Evolutionary conservation across 2,888 invertebrate genomes (phyloP).

Genomic region (Parascotia fuliginaria): DNA sequence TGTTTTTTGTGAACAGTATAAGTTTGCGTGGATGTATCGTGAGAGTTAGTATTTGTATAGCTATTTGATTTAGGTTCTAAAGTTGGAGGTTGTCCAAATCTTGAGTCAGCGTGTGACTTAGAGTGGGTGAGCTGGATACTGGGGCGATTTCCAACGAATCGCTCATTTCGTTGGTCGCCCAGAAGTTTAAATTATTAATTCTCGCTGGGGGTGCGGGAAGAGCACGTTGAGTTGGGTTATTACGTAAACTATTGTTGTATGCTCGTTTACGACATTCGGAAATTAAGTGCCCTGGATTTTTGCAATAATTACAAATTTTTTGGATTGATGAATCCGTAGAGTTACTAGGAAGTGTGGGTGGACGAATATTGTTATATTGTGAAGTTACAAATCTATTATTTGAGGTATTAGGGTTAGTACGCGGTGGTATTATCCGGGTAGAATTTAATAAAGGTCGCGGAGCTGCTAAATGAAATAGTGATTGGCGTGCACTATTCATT

Average conservation of each 20-base stretch:
- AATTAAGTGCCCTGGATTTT: conserved; percentile 10
- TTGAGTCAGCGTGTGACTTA: not conserved
- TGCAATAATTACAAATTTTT: too few species aligned
- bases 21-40: too few species aligned
- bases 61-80: not conserved
- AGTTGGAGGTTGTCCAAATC: too few species aligned
- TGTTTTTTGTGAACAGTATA: not conserved
- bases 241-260: conserved; percentile 5
- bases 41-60: too few species aligned
- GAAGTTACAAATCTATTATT: too few species aligned
- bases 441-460: too few species aligned
- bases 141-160: conserved; percentile 14
- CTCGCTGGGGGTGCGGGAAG: not conserved
- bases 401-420: too few species aligned
- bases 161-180: conserved; percentile 12
- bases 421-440: too few species aligned
- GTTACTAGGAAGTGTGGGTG: too few species aligned
- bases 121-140: conserved; percentile 3
- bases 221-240: too few species aligned
- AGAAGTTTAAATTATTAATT: conserved; percentile 21
- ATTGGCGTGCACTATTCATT: not conserved
- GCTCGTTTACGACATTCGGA: conserved; percentile 14
- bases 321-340: too few species aligned
- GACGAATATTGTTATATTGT: too few species aligned
- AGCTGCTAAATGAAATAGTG: not conserved